phyloP scores from a whole-genome alignment of 1,140 invertebrate genomes.

The Gyrodactylus bullatarudis region DNA sequence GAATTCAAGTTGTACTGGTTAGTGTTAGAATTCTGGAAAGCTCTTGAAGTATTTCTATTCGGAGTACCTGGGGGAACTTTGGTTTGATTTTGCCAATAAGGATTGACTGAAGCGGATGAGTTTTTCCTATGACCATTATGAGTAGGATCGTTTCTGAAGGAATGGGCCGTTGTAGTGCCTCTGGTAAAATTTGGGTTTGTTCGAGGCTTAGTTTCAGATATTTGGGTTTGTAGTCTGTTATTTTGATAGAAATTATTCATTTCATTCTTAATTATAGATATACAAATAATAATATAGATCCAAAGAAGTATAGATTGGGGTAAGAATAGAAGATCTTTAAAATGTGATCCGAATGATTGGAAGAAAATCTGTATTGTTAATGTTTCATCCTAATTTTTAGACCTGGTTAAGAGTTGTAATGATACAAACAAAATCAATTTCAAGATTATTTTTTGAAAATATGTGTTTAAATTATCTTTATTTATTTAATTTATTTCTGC shows the following conservation, averaged over 20 bases:
- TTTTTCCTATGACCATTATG: background rate
- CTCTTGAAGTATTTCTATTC: background rate
- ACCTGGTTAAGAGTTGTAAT: too few relatives aligned
- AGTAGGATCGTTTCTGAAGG: background rate
- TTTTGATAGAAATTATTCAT: background rate
- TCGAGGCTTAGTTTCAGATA: background rate
- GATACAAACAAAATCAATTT: too few relatives aligned
- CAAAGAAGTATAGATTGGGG: too few relatives aligned
- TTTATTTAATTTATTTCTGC: too few relatives aligned
- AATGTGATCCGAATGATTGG: too few relatives aligned
- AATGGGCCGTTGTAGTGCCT: background rate
- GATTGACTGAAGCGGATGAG: background rate
- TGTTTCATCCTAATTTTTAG: too few relatives aligned
- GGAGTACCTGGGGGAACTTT: background rate
- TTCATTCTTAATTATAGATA: too few relatives aligned
- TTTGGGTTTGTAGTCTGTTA: background rate
- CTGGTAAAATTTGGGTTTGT: background rate
- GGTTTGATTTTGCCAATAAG: background rate
- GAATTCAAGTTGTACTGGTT: background rate
- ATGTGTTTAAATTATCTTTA: too few relatives aligned
- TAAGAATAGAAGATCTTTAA: too few relatives aligned
- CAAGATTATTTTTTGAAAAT: too few relatives aligned
- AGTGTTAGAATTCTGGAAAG: background rate
- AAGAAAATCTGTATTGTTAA: too few relatives aligned
- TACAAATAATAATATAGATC: too few relatives aligned